These are phyloP conservation scores for Trachelus troglodyta DNA, from an alignment of 2,888 invertebrate species.

Conservation along the genomic window DNA sequence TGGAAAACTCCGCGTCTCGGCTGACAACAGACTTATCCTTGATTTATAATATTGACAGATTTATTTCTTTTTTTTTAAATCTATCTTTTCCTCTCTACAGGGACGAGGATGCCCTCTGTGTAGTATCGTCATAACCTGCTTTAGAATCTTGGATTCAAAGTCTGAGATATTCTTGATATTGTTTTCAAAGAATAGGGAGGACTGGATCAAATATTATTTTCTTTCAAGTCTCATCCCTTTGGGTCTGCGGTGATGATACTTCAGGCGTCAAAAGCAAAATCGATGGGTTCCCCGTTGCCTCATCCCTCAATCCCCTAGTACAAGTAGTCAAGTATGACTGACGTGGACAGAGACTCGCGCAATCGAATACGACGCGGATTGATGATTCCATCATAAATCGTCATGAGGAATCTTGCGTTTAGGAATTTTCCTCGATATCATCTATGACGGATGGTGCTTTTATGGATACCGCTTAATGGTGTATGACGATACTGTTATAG, in stretches of 20 bases:
- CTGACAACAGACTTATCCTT: slow-evolving; percentile 6
- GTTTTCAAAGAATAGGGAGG: not conserved
- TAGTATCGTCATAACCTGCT: not conserved
- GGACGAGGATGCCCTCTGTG: not conserved
- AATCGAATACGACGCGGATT: not conserved
- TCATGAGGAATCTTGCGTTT: not conserved
- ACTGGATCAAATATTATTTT: not conserved
- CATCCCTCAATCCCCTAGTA: not conserved
- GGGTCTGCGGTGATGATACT: not conserved
- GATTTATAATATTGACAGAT: not conserved
- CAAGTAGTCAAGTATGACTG: not conserved
- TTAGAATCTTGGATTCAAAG: not conserved
- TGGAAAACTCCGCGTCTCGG: slow-evolving; percentile 1
- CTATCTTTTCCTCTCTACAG: not conserved
- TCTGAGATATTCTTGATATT: not conserved
- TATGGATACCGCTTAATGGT: not conserved
- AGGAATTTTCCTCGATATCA: not conserved
- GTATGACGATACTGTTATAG: not conserved
- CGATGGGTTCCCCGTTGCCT: not conserved
- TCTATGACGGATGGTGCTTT: not conserved
- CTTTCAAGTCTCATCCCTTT: not conserved
- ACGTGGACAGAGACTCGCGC: not conserved
- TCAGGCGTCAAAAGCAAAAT: slow-evolving; percentile 2
- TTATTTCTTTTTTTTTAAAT: not conserved
- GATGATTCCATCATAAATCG: slow-evolving; percentile 4